Evolutionary conservation across 2,113 vertebrate species (phyloP).

Genomic region (Fregetta grallaria): DNA sequence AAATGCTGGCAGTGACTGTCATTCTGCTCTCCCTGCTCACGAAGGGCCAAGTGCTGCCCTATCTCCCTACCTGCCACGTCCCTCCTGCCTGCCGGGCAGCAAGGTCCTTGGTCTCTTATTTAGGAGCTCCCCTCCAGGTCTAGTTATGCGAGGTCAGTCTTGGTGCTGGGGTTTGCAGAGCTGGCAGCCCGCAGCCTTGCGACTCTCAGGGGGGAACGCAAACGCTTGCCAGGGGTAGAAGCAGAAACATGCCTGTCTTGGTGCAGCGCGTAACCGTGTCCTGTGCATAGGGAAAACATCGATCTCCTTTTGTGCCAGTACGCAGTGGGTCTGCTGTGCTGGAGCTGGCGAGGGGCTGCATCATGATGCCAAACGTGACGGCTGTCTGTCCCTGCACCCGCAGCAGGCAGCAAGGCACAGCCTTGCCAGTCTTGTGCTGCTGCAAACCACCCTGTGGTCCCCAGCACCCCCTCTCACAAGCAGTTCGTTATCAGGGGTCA

Average conservation of each 20-base stretch:
- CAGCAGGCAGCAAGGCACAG: neutral
- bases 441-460: neutral
- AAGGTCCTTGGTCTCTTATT: neutral
- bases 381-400: neutral
- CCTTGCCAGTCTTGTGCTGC: neutral
- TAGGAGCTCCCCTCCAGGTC: neutral
- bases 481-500: neutral
- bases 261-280: accelerated
- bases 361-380: accelerated
- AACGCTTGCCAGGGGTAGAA: neutral
- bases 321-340: neutral
- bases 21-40: neutral
- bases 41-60: neutral
- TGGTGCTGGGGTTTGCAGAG: neutral
- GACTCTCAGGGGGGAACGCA: neutral
- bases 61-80: neutral
- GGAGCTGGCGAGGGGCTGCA: neutral
- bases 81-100: neutral
- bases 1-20: neutral
- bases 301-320: neutral
- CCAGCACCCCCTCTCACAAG: neutral
- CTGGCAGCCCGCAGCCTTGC: neutral
- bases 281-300: neutral
- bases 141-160: accelerated
- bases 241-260: neutral